A percentile compares a stretch with the other conserved stretches of the same genome.
These are phyloP conservation scores for Himalopsyche anomala DNA, from an alignment of 2,888 invertebrate genomes.

Conservation along the genomic window DNA sequence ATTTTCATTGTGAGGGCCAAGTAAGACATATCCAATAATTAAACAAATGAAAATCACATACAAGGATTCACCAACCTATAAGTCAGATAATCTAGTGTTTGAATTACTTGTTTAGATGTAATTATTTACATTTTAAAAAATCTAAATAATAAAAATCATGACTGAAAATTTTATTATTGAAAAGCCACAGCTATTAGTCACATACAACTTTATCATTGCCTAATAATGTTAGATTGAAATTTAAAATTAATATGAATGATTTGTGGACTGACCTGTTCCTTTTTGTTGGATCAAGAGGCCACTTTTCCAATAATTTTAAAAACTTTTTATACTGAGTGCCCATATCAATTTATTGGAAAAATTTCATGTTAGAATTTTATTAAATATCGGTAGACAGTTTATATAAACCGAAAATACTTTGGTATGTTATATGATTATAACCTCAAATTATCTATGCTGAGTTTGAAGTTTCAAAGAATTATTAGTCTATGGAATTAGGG, in stretches of 20 bases:
- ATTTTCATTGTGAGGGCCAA: too few relatives aligned
- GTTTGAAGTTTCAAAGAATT: too few relatives aligned
- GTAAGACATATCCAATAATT: background rate
- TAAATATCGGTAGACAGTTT: background rate
- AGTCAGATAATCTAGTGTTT: background rate
- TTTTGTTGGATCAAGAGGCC: slow-evolving; percentile 86
- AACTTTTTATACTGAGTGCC: slow-evolving; percentile 85
- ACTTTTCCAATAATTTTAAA: slow-evolving; percentile 84
- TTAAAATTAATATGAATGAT: background rate
- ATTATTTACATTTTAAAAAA: too few relatives aligned
- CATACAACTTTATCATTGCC: background rate
- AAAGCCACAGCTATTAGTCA: background rate
- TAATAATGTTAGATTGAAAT: background rate
- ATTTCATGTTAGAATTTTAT: background rate
- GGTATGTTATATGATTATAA: background rate
- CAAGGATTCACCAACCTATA: background rate
- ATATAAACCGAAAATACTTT: background rate
- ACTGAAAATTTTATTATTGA: background rate
- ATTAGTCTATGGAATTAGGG: too few relatives aligned
- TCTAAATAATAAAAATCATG: background rate
- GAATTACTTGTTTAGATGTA: background rate
- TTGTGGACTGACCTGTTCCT: slow-evolving; percentile 80
- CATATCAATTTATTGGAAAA: slow-evolving; percentile 70
- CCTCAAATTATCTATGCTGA: background rate
- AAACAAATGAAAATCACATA: background rate